phyloP scores from a whole-genome alignment of 2,113 vertebrate species.

The Telmatochromis sp. region DNA sequence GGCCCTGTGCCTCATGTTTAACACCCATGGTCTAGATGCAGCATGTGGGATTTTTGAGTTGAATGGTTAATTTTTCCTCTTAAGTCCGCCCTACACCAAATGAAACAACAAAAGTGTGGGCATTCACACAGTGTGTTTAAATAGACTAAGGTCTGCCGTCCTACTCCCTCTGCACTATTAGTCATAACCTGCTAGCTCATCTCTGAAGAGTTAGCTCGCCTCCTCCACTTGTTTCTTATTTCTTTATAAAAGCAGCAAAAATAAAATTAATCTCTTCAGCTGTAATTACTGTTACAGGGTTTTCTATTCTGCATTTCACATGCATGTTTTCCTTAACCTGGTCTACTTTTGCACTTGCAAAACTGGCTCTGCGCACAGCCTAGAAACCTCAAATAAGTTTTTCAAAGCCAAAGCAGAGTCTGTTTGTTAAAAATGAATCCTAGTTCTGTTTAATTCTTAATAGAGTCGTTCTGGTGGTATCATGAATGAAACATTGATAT shows the following conservation, averaged over 20 bases:
- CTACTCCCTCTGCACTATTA: conserved; percentile 23
- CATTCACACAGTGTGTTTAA: neutral
- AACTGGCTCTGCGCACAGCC: neutral
- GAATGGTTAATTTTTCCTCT: neutral
- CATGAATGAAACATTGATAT: neutral
- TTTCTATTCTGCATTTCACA: neutral
- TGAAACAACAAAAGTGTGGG: conserved; percentile 17
- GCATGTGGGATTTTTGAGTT: neutral
- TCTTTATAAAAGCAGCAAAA: neutral
- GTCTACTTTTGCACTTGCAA: neutral
- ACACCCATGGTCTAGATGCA: neutral
- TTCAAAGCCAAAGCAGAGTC: neutral
- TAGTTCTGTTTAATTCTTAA: neutral
- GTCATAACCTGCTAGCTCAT: conserved; percentile 29
- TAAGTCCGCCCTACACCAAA: neutral
- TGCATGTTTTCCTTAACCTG: neutral
- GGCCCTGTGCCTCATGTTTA: neutral
- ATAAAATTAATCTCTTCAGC: neutral
- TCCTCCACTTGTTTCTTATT: neutral
- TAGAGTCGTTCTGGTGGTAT: neutral
- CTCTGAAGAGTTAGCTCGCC: neutral
- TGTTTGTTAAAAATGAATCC: neutral
- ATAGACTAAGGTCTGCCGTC: neutral
- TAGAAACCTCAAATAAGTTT: neutral
- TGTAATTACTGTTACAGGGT: neutral